Conservation (phyloP, 2,888 invertebrate genomes). For the Drosophila multiciliata region DNA sequence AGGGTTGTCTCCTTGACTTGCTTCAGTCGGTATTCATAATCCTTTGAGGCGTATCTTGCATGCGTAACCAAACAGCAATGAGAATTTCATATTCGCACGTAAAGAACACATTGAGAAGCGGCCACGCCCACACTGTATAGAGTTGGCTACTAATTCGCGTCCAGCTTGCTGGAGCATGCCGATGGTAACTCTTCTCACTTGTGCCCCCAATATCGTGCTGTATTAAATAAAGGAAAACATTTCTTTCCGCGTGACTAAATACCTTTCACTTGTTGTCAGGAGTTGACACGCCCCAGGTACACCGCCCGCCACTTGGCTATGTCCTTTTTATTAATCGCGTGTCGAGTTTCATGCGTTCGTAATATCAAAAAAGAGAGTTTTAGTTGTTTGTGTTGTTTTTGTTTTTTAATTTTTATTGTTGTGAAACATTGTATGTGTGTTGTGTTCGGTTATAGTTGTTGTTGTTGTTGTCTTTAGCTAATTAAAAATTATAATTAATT, state of each 20-base stretch:
- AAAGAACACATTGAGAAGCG: conserved; percentile 65
- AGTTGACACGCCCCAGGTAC: conserved; percentile 39
- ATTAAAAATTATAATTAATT: conserved; percentile 80
- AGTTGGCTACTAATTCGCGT: conserved; percentile 61
- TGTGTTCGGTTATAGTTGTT: conserved; percentile 37
- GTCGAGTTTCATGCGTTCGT: conserved; percentile 74
- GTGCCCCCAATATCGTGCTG: conserved; percentile 39
- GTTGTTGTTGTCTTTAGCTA: conserved; percentile 49
- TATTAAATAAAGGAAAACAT: conserved; percentile 75
- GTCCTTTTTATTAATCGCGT: conserved; percentile 74
- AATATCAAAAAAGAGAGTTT: conserved; percentile 64
- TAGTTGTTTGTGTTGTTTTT: conserved; percentile 49
- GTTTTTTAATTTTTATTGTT: conserved; percentile 15
- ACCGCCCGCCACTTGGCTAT: conserved; percentile 55
- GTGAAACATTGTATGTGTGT: conserved; percentile 40
- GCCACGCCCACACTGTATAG: conserved; percentile 10
- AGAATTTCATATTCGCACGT: conserved; percentile 75
- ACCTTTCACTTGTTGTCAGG: conserved; percentile 79
- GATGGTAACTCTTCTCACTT: conserved; percentile 12
- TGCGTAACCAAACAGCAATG: conserved; percentile 57
- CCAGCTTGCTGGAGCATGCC: conserved; percentile 61
- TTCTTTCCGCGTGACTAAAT: conserved; percentile 79
- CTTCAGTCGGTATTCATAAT: conserved; percentile 45
- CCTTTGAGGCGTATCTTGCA: conserved; percentile 56
- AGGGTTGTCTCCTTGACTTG: conserved; percentile 22